Percentiles rank a stretch among this genome's conserved stretches.
phyloP scores from a whole-genome alignment of 2,888 invertebrate genomes.

The Lasioglossum vierecki region DNA sequence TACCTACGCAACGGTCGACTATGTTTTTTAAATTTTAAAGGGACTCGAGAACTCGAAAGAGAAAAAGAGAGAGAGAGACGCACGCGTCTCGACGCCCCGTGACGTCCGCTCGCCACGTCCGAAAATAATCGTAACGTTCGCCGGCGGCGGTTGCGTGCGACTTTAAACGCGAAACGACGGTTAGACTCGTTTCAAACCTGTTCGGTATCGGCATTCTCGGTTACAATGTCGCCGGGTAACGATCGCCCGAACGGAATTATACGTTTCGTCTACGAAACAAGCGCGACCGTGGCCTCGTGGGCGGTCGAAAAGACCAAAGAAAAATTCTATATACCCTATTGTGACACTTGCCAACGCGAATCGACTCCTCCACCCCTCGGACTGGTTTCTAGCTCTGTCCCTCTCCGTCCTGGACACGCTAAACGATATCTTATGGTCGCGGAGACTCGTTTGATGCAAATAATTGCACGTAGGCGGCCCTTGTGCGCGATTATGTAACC shows the following conservation, averaged over 20 bases:
- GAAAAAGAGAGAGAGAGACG: not conserved
- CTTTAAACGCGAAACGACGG: slow-evolving; percentile 23
- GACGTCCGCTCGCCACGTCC: slow-evolving; percentile 20
- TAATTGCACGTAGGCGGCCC: slow-evolving; percentile 15
- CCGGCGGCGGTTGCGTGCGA: slow-evolving; percentile 22
- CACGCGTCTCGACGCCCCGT: slow-evolving; percentile 43
- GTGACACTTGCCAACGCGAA: slow-evolving; percentile 32
- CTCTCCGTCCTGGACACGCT: not conserved
- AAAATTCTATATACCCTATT: slow-evolving; percentile 10
- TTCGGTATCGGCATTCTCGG: slow-evolving; percentile 7
- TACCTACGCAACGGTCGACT: slow-evolving; percentile 39
- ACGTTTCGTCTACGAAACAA: not conserved
- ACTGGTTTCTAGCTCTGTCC: not conserved
- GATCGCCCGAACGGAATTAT: not conserved
- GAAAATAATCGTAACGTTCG: slow-evolving; percentile 47
- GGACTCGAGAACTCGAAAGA: slow-evolving; percentile 18
- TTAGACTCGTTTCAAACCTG: slow-evolving; percentile 23
- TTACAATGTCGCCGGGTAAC: not conserved
- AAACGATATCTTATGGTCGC: not conserved
- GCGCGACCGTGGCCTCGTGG: not conserved
- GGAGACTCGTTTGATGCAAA: slow-evolving; percentile 8
- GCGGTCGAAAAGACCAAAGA: slow-evolving; percentile 1
- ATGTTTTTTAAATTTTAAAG: slow-evolving; percentile 64
- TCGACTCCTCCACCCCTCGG: not conserved
- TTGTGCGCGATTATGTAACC: slow-evolving; percentile 24